These are phyloP conservation scores for Cercopithecus mona DNA, from an alignment of 2,113 vertebrate species.

Conservation along the genomic window DNA sequence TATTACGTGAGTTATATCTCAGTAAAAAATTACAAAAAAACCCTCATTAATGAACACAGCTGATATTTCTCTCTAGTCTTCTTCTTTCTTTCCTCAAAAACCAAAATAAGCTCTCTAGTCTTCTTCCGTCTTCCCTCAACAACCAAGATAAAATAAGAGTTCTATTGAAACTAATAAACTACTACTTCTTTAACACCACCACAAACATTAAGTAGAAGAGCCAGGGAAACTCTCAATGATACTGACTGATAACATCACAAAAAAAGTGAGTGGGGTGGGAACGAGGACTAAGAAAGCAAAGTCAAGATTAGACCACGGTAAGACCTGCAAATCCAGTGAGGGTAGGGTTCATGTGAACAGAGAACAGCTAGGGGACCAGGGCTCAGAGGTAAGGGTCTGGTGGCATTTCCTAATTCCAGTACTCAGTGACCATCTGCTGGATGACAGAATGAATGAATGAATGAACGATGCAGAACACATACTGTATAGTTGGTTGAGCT, in stretches of 20 bases:
- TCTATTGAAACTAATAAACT: constrained; percentile 24
- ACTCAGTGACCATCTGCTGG: not conserved
- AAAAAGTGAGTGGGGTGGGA: not conserved
- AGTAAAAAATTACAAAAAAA: not conserved
- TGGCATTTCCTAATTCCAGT: not conserved
- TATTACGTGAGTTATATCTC: not conserved
- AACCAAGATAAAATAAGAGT: not conserved
- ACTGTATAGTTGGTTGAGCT: constrained; percentile 74
- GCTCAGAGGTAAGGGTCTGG: not conserved
- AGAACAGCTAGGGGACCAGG: not conserved
- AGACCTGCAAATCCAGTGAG: not conserved
- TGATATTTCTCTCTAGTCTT: not conserved
- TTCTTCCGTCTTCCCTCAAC: not conserved
- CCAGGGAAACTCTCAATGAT: not conserved
- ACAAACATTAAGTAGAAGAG: constrained; percentile 4
- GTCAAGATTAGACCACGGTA: not conserved
- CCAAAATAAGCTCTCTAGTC: not conserved
- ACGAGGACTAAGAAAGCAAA: constrained; percentile 8
- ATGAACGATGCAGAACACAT: constrained; percentile 61
- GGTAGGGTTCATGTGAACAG: not conserved
- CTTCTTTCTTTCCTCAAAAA: not conserved
- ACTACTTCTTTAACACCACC: not conserved
- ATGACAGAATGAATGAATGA: not conserved
- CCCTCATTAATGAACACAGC: not conserved
- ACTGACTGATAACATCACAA: not conserved